These are phyloP conservation scores for Dendrocopos noguchii DNA, from an alignment of 2,113 vertebrate genomes.

Conservation along the genomic window DNA sequence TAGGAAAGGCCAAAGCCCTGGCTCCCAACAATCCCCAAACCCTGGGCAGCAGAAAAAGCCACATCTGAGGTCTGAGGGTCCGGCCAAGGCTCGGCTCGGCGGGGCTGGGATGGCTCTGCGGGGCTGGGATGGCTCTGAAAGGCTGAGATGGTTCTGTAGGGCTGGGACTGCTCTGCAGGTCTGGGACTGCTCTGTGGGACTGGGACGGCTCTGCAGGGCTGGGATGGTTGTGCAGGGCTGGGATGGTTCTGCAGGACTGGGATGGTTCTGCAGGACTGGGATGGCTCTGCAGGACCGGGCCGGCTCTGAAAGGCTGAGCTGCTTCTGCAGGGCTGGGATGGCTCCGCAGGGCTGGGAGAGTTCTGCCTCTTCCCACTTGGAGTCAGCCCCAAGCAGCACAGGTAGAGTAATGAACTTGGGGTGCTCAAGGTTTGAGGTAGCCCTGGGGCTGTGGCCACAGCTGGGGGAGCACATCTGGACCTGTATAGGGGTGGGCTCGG, in stretches of 20 bases:
- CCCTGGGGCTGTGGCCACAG: rapidly evolving
- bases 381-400: background rate
- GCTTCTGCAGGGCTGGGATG: rapidly evolving
- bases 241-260: rapidly evolving
- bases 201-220: rapidly evolving
- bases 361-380: rapidly evolving
- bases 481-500: background rate
- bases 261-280: rapidly evolving
- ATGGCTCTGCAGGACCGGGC: rapidly evolving
- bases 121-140: background rate
- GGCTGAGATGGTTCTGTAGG: rapidly evolving
- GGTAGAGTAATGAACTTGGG: rapidly evolving
- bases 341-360: rapidly evolving
- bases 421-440: background rate
- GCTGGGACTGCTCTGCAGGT: rapidly evolving
- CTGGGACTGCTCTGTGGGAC: rapidly evolving
- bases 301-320: rapidly evolving
- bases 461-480: background rate
- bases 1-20: background rate
- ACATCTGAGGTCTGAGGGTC: background rate
- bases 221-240: rapidly evolving
- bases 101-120: background rate
- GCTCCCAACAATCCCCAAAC: background rate
- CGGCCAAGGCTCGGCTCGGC: rapidly evolving
- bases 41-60: background rate